phyloP scores from a whole-genome alignment of 2,888 invertebrate species.

The Acrocera orbiculus region DNA sequence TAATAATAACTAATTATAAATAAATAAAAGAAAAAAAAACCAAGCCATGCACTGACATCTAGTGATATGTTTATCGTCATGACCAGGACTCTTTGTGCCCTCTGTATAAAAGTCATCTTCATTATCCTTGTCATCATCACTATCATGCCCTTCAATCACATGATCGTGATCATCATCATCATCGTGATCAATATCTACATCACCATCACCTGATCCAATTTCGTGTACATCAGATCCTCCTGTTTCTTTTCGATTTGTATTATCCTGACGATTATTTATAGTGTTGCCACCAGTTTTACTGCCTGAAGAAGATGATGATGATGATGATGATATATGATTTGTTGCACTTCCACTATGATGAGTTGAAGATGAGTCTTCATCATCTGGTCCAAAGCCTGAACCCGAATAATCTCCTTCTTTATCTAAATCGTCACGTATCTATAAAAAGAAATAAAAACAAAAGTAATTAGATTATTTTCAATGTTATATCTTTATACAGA shows the following conservation, averaged over 20 bases:
- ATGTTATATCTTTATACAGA: no score
- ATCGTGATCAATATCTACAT: constrained; percentile 15
- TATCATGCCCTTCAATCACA: constrained; percentile 9
- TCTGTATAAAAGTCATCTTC: constrained; percentile 18
- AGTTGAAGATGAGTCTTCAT: constrained; percentile 43
- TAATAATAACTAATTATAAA: constrained; percentile 3
- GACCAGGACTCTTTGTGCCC: constrained; percentile 8
- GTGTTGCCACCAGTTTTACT: constrained; percentile 3
- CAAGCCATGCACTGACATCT: constrained; percentile 15
- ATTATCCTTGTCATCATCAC: constrained; percentile 10
- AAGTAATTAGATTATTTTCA: no score
- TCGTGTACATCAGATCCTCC: constrained; percentile 10
- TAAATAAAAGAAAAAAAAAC: constrained; percentile 10
- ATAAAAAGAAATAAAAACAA: constrained; percentile 13
- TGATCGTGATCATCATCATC: constrained; percentile 15
- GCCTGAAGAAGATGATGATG: constrained; percentile 9
- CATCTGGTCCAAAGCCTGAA: constrained; percentile 70
- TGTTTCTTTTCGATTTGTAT: constrained; percentile 18
- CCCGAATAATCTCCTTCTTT: constrained; percentile 69
- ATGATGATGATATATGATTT: constrained; percentile 14
- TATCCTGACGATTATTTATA: constrained; percentile 22
- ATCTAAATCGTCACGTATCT: constrained; percentile 34
- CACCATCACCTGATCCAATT: constrained; percentile 17
- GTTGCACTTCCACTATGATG: constrained; percentile 17
- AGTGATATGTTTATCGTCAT: constrained; percentile 8